A percentile compares a stretch with the other conserved stretches of the same genome.
phyloP scores from a whole-genome alignment of 2,113 vertebrate genomes.

The Rissa tridactyla region DNA sequence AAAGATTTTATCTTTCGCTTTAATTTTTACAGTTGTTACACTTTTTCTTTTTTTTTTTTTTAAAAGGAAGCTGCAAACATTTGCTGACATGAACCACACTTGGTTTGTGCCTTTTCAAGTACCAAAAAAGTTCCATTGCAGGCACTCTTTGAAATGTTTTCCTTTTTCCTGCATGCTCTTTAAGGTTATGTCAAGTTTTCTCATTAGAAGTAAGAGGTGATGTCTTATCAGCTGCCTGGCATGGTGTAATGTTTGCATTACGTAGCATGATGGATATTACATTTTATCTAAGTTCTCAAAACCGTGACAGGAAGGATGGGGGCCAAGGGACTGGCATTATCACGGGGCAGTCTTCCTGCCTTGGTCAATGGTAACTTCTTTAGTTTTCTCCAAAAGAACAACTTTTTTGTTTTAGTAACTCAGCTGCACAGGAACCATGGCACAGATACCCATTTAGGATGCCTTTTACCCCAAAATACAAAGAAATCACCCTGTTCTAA shows the following conservation, averaged over 20 bases:
- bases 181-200: background rate
- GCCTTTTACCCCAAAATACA: background rate
- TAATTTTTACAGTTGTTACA: background rate
- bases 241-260: background rate
- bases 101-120: background rate
- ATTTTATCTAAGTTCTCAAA: background rate
- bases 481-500: background rate
- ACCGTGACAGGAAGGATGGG: background rate
- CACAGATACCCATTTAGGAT: background rate
- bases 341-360: background rate
- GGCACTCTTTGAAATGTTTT: background rate
- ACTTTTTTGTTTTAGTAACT: background rate
- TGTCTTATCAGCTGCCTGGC: conserved; percentile 25
- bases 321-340: background rate
- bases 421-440: background rate
- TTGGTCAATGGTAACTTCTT: background rate
- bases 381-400: background rate
- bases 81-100: background rate
- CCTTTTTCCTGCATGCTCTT: background rate
- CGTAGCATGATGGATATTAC: background rate
- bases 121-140: background rate
- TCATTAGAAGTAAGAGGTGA: background rate
- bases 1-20: background rate
- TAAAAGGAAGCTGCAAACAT: background rate
- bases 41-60: background rate